Evolutionary conservation across 23 tunicate genomes (phyloP).

Genomic region (Halocynthia aurantium): DNA sequence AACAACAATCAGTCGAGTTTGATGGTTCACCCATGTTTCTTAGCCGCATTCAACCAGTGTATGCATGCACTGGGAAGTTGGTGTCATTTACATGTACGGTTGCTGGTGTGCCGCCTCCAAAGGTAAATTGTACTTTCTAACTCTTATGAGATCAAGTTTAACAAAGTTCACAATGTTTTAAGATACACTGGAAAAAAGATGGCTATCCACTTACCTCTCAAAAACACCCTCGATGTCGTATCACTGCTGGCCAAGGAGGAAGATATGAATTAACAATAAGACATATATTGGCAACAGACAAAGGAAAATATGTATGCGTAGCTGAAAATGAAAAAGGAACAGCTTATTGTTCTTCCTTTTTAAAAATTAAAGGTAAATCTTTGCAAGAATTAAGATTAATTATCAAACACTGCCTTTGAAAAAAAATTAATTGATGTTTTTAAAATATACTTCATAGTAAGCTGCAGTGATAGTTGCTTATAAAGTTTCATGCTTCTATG

Average conservation of each 20-base stretch:
- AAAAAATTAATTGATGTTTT: no score
- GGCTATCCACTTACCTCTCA: conserved; percentile 10
- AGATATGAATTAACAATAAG: conserved; percentile 12
- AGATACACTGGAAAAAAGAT: conserved; percentile 47
- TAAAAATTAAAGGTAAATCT: neutral
- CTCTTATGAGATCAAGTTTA: neutral
- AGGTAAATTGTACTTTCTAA: neutral
- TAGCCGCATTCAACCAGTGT: conserved; percentile 20
- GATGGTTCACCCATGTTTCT: conserved; percentile 62
- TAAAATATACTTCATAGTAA: no score
- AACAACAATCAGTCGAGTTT: conserved; percentile 39
- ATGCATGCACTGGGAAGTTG: conserved; percentile 18
- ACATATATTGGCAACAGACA: conserved; percentile 26
- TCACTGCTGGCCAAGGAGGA: conserved; percentile 22
- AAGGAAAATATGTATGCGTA: conserved; percentile 71
- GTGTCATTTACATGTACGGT: conserved; percentile 37
- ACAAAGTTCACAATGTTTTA: neutral
- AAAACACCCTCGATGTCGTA: conserved; percentile 5
- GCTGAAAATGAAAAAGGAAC: conserved; percentile 64
- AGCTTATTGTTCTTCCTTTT: conserved; percentile 32
- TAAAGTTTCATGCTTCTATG: no score
- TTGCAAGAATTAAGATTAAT: no score
- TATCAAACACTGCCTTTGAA: no score
- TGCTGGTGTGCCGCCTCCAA: conserved; percentile 45
- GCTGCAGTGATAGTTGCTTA: no score